Percentiles rank a stretch among this genome's conserved stretches.
These are phyloP conservation scores for Neomorphus geoffroyi DNA, from an alignment of 2,797 vertebrate species.

Conservation along the genomic window DNA sequence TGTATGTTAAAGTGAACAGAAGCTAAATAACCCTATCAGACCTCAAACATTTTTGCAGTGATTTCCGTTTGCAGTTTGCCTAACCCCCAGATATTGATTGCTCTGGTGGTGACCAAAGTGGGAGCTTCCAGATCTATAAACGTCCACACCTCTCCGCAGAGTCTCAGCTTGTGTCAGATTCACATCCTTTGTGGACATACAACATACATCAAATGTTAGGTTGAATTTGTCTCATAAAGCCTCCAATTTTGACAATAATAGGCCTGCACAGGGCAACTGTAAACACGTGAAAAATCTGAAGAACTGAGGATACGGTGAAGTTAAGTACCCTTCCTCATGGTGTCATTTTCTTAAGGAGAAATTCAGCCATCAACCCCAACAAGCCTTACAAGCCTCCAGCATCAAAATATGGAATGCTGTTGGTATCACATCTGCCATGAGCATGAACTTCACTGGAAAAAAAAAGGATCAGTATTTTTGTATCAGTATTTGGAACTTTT, in stretches of 20 bases:
- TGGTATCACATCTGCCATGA: background rate
- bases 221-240: background rate
- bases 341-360: background rate
- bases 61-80: background rate
- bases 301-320: background rate
- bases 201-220: background rate
- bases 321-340: background rate
- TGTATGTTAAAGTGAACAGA: background rate
- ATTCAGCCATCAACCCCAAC: background rate
- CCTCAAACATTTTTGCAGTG: background rate
- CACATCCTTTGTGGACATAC: background rate
- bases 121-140: background rate
- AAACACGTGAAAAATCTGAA: background rate
- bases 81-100: background rate
- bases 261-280: background rate
- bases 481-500: background rate
- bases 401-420: background rate
- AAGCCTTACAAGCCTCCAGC: background rate
- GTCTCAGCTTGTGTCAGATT: background rate
- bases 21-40: background rate
- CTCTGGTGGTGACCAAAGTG: background rate
- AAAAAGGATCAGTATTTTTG: background rate
- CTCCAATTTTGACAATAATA: background rate
- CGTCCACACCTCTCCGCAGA: background rate
- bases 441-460: background rate